Evolutionary conservation across 2,888 invertebrate species (phyloP).

Genomic region (Digitonthophagus gazella): DNA sequence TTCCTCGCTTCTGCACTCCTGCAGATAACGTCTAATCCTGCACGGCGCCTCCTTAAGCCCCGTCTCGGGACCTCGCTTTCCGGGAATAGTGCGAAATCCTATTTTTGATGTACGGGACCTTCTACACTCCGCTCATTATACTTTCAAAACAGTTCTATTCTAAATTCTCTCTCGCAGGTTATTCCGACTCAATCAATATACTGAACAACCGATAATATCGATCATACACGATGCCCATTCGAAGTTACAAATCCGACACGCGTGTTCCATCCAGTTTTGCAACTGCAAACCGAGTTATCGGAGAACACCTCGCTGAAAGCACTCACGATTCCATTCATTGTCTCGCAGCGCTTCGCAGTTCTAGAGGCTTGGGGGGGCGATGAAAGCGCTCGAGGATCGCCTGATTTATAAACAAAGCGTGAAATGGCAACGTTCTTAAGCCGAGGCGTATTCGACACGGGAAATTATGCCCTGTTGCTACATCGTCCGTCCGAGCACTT

Average conservation of each 20-base stretch:
- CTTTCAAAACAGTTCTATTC: too few species aligned
- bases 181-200: too few species aligned
- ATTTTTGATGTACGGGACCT: too few species aligned
- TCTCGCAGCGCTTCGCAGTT: background rate
- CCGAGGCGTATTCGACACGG: background rate
- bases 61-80: background rate
- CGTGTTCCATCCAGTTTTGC: background rate
- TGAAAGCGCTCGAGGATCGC: background rate
- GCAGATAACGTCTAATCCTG: slow-evolving; percentile 15
- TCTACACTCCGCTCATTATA: too few species aligned
- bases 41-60: slow-evolving; percentile 6
- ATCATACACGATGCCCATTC: background rate
- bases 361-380: background rate
- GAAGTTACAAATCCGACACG: background rate
- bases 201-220: background rate
- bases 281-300: background rate
- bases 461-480: background rate
- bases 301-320: background rate
- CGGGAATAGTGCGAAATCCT: background rate
- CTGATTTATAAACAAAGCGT: background rate
- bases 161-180: too few species aligned
- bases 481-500: background rate
- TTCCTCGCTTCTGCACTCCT: slow-evolving; percentile 8
- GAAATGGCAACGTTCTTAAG: background rate
- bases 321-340: background rate